phyloP scores from a whole-genome alignment of 2,797 vertebrate species.

The Okamejei kenojei region DNA sequence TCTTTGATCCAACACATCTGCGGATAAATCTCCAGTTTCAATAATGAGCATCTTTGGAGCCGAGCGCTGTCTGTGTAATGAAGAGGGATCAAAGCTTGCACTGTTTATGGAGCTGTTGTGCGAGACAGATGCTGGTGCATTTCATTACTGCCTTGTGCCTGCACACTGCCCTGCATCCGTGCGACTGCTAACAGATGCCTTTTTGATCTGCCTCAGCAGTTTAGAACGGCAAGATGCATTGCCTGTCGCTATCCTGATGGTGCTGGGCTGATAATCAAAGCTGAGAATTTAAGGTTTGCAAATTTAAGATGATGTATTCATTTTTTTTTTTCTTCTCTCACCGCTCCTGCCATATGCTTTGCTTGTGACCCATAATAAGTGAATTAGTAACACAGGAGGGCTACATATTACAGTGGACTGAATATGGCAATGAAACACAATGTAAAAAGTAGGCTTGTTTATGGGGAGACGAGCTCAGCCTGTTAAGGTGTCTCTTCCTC shows the following conservation, averaged over 20 bases:
- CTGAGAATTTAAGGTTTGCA: constrained; percentile 34
- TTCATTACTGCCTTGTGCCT: constrained; percentile 41
- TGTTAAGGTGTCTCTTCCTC: neutral
- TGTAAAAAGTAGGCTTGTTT: neutral
- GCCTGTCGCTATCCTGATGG: constrained; percentile 30
- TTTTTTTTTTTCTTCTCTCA: neutral
- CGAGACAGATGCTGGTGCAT: constrained; percentile 49
- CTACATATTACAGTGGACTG: neutral
- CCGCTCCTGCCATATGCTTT: constrained; percentile 1
- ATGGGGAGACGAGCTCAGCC: neutral
- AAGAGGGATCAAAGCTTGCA: constrained; percentile 19
- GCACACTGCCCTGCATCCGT: constrained; percentile 39
- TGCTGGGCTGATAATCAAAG: constrained; percentile 29
- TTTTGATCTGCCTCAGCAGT: constrained; percentile 42
- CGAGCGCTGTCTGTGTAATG: neutral
- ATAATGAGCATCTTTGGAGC: neutral
- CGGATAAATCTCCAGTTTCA: constrained; percentile 8
- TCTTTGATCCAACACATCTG: neutral
- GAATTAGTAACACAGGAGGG: constrained; percentile 5
- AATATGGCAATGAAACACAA: neutral
- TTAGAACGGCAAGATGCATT: constrained; percentile 38
- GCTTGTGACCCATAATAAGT: constrained; percentile 14
- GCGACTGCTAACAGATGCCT: constrained; percentile 40
- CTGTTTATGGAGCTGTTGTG: constrained; percentile 40
- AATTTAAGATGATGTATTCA: constrained; percentile 37